These are phyloP conservation scores for Drosophila birchii DNA, from an alignment of 2,888 invertebrate genomes.

Conservation along the genomic window DNA sequence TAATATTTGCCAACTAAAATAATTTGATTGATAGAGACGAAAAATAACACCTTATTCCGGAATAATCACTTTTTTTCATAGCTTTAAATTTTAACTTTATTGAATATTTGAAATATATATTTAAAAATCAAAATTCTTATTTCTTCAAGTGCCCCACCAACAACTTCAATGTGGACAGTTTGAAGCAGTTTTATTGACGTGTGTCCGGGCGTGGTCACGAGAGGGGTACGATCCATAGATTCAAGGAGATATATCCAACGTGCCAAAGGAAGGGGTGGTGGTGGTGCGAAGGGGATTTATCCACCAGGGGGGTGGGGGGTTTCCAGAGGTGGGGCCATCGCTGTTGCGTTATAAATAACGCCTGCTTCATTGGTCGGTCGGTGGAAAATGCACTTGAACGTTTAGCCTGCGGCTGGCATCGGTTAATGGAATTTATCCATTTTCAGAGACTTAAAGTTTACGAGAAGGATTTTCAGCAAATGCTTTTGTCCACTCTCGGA, in stretches of 20 bases:
- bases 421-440: constrained; percentile 53
- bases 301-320: neutral
- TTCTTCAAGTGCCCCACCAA: neutral
- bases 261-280: neutral
- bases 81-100: too few relatives aligned
- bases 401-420: constrained; percentile 52
- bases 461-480: constrained; percentile 18
- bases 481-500: constrained; percentile 28
- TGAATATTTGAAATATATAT: neutral
- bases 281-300: neutral
- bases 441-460: constrained; percentile 39
- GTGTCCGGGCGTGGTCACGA: constrained; percentile 70
- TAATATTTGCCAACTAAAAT: neutral
- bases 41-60: too few relatives aligned
- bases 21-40: neutral
- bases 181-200: constrained; percentile 78
- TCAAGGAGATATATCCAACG: constrained; percentile 32
- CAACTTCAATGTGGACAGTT: constrained; percentile 73
- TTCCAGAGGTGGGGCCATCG: constrained; percentile 25
- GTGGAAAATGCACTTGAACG: constrained; percentile 58
- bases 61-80: neutral
- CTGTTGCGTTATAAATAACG: constrained; percentile 75
- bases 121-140: accelerated
- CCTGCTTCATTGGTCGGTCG: constrained; percentile 40
- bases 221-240: constrained; percentile 18